Percentiles rank a stretch among this genome's conserved stretches.
Evolutionary conservation across 2,113 vertebrate species (phyloP).

Genomic region (Myiozetetes cayanensis): DNA sequence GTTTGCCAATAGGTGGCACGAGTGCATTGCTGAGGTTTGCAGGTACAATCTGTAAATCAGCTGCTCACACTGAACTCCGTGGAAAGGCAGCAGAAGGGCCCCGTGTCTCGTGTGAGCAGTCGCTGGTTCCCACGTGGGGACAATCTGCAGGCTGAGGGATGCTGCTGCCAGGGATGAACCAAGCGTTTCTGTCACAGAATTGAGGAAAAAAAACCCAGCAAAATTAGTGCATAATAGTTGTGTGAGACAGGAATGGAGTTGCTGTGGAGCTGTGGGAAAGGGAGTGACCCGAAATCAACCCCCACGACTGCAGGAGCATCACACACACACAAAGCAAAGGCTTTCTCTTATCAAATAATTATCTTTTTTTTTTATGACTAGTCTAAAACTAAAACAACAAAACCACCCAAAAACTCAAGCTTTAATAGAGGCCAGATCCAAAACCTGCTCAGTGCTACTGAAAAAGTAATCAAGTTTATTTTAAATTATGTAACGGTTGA

Average conservation of each 20-base stretch:
- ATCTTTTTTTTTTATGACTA: not conserved
- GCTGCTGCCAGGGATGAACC: not conserved
- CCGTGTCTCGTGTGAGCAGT: not conserved
- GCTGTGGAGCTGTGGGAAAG: no score
- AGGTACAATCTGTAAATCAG: not conserved
- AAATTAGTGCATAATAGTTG: not conserved
- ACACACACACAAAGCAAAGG: not conserved
- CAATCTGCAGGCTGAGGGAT: not conserved
- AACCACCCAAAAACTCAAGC: not conserved
- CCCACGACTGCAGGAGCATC: not conserved
- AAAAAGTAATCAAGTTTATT: not conserved
- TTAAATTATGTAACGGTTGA: not conserved
- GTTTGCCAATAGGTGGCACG: constrained; percentile 64
- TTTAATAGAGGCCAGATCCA: not conserved
- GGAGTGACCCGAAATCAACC: not conserved
- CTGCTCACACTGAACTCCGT: accelerated
- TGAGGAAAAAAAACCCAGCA: not conserved
- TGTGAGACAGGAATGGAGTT: not conserved
- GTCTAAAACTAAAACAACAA: not conserved
- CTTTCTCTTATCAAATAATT: not conserved
- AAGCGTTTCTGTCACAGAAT: not conserved
- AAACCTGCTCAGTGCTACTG: not conserved
- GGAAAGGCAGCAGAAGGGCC: not conserved
- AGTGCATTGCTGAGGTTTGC: constrained; percentile 41
- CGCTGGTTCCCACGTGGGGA: not conserved